These are phyloP conservation scores for Lynx canadensis DNA, from an alignment of 2,113 vertebrate species.

Conservation along the genomic window DNA sequence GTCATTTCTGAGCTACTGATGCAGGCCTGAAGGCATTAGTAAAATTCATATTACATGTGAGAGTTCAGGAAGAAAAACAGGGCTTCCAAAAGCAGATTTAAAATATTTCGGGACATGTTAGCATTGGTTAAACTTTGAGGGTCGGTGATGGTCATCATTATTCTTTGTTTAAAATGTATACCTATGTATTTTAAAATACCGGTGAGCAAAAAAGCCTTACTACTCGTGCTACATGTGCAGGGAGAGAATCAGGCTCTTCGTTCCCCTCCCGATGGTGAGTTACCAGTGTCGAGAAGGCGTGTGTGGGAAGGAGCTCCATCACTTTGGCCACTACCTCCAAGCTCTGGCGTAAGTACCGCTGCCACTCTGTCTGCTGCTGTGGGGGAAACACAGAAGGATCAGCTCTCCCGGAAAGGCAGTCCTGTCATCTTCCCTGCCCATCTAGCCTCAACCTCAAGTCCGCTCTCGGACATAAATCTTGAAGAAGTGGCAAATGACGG, in stretches of 20 bases:
- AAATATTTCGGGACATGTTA: slow-evolving; percentile 6
- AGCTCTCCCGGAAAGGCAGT: not conserved
- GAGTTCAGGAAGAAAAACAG: slow-evolving; percentile 2
- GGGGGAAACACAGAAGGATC: slow-evolving; percentile 63
- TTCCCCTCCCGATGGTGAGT: slow-evolving; percentile 47
- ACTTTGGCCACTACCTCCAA: slow-evolving; percentile 99
- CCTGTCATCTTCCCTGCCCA: not conserved
- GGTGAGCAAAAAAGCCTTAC: not conserved
- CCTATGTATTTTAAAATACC: not conserved
- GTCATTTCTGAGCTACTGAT: not conserved
- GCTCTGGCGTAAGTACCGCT: slow-evolving; percentile 98
- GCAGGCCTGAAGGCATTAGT: not conserved
- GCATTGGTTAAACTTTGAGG: not conserved
- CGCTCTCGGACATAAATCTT: not conserved
- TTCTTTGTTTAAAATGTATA: not conserved
- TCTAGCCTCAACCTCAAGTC: not conserved
- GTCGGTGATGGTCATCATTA: not conserved
- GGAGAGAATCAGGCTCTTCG: not conserved
- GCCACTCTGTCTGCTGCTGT: slow-evolving; percentile 99
- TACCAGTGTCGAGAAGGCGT: slow-evolving; percentile 96
- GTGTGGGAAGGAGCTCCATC: slow-evolving; percentile 98
- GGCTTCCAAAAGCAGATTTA: not conserved
- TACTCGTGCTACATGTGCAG: not conserved
- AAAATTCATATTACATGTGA: not conserved
- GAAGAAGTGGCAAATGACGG: slow-evolving; percentile 20